A percentile compares a stretch with the other conserved stretches of the same genome.
phyloP scores from a whole-genome alignment of 2,888 invertebrate genomes.

The Cremastinae sp. region DNA sequence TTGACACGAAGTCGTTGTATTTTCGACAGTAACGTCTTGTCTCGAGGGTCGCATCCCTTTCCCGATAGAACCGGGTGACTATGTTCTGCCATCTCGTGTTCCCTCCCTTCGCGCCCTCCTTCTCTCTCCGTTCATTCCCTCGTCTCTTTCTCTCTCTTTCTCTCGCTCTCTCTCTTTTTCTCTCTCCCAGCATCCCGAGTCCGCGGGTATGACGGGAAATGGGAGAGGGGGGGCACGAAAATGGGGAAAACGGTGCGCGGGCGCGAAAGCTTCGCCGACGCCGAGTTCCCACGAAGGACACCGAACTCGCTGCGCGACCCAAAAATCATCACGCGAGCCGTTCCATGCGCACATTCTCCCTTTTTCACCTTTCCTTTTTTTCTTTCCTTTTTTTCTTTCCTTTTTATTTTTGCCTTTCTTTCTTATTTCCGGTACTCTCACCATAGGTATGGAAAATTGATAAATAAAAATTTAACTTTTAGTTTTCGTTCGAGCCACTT shows the following conservation, averaged over 20 bases:
- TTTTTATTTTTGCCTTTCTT: too few relatives aligned
- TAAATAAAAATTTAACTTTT: too few relatives aligned
- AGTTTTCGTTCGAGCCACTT: too few relatives aligned
- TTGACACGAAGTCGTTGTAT: constrained; percentile 43
- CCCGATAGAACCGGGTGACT: constrained; percentile 53
- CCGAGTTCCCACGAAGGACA: constrained; percentile 51
- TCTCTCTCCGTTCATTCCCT: constrained; percentile 11
- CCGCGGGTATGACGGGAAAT: background rate
- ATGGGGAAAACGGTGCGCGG: constrained; percentile 35
- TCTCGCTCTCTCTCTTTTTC: background rate
- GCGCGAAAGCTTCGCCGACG: constrained; percentile 38
- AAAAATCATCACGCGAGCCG: constrained; percentile 58
- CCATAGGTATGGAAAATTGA: too few relatives aligned
- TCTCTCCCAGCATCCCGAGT: background rate
- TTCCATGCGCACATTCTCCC: constrained; percentile 8
- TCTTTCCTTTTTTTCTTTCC: too few relatives aligned
- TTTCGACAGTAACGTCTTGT: constrained; percentile 61
- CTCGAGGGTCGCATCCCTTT: constrained; percentile 63
- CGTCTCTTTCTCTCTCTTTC: background rate
- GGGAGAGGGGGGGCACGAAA: constrained; percentile 21
- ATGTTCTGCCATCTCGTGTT: constrained; percentile 41
- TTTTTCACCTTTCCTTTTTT: background rate
- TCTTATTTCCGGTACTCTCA: too few relatives aligned
- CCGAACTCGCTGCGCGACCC: constrained; percentile 58
- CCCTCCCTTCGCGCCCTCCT: background rate